Base-by-base conservation (phyloP, 2,888 invertebrate genomes). In the Hirtodrosophila trivittata region DNA sequence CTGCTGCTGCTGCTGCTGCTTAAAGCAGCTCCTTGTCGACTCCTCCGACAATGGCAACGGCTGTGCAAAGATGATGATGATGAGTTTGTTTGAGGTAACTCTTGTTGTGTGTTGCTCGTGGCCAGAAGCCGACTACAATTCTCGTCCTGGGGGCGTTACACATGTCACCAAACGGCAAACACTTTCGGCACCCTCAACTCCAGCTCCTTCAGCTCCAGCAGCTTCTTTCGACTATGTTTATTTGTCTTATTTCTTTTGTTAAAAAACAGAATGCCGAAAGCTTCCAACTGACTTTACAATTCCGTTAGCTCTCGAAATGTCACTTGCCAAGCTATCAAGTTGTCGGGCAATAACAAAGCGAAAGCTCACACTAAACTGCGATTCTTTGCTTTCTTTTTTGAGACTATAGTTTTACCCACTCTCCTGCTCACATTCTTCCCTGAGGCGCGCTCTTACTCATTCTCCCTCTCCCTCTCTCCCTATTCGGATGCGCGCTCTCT, bases 241-340 rank as follows among this genome's bases (percentile, higher is more conserved):
- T 87, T 86, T 87, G 78, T 69, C 69, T 75, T 74, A 67, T 68
- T 69, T 76, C 63, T 52, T 60, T 75, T 80, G 74, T 74, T 74
- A 51, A 56, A 57, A 71, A 54, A 54, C 49, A 65, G 9, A 28
- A 28, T 9, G 7, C 28, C n/a, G 9, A 28, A 28, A 28, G 28
- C 28, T 81, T 56, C 41, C 58, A 60, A 65, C 59, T 75, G 75
- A 83, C 86, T 84, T 86, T 67, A 58, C 70, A 46, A 69, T 69
- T 54, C 46, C 43, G 28, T 37, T 30, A 41, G 45, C 46, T 18
- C 42, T 57, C 12, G 47, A 65, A 64, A 64, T 77, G 73, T 64
- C 78, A 77, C 32, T 69, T 73, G 75, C 63, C 62, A 75, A 52
- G 37, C 51, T 47, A 58, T 32, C 14, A 35, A 55, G 18, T 67